phyloP scores from a whole-genome alignment of 1,140 invertebrate species.

The Atta texana region DNA sequence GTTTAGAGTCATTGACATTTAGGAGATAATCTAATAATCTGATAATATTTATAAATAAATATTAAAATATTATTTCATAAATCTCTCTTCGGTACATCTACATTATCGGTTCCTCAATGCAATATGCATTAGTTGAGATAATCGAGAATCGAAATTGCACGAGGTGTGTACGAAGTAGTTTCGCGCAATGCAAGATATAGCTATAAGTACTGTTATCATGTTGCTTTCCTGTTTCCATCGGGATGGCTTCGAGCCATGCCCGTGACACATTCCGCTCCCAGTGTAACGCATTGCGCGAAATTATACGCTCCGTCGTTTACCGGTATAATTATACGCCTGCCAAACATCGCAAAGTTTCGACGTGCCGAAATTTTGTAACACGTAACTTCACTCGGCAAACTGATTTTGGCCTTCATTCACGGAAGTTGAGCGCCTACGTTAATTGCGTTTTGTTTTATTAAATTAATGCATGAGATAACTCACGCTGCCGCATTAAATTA shows the following conservation, averaged over 20 bases:
- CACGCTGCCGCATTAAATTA: slow-evolving; percentile 34
- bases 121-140: slow-evolving; percentile 13
- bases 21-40: not conserved
- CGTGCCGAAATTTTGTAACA: slow-evolving; percentile 64
- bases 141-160: slow-evolving; percentile 63
- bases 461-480: slow-evolving; percentile 42
- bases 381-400: slow-evolving; percentile 36
- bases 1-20: not conserved
- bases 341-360: slow-evolving; percentile 59
- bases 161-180: slow-evolving; percentile 50
- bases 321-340: slow-evolving; percentile 60
- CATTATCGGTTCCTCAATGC: slow-evolving; percentile 14
- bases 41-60: not conserved
- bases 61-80: not conserved
- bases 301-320: slow-evolving; percentile 58
- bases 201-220: slow-evolving; percentile 67
- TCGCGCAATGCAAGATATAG: slow-evolving; percentile 52
- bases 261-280: slow-evolving; percentile 60
- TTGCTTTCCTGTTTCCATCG: slow-evolving; percentile 57
- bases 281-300: slow-evolving; percentile 55
- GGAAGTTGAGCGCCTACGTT: slow-evolving; percentile 52
- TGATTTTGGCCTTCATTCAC: slow-evolving; percentile 51
- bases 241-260: slow-evolving; percentile 48
- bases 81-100: not conserved
- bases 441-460: slow-evolving; percentile 43